Conservation (phyloP, 2,888 invertebrate genomes). For the Cynaeus angustus region DNA sequence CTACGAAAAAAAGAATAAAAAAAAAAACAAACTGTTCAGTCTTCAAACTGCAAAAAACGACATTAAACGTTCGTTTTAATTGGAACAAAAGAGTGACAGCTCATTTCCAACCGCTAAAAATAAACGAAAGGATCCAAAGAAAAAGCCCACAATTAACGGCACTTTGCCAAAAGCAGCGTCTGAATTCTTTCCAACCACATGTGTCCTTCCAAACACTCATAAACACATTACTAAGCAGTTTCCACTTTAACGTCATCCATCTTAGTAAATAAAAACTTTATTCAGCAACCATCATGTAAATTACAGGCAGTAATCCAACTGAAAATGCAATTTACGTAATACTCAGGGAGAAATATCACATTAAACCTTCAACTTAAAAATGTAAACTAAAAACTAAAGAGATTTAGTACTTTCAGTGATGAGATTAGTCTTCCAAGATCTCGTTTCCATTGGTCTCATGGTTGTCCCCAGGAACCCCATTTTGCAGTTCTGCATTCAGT, state of each 20-base stretch:
- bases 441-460: slow-evolving; percentile 58
- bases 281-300: slow-evolving; percentile 22
- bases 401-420: background rate
- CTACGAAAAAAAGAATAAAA: too few species aligned
- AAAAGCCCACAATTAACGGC: background rate
- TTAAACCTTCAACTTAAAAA: slow-evolving; percentile 12
- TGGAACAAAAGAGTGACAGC: too few species aligned
- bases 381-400: slow-evolving; percentile 19
- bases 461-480: slow-evolving; percentile 62
- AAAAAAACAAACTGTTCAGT: too few species aligned
- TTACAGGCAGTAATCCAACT: slow-evolving; percentile 18
- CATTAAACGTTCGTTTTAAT: too few species aligned
- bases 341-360: slow-evolving; percentile 40
- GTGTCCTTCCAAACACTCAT: too few species aligned
- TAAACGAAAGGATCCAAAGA: too few species aligned
- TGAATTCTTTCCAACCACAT: too few species aligned
- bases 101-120: too few species aligned
- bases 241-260: background rate
- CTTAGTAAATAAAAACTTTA: slow-evolving; percentile 38
- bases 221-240: background rate
- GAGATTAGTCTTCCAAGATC: slow-evolving; percentile 60
- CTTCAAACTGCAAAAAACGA: too few species aligned
- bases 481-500: slow-evolving; percentile 75
- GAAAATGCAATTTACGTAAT: slow-evolving; percentile 38
- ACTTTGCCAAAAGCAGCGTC: background rate